Percentiles rank a stretch among this genome's conserved stretches.
Evolutionary conservation across 2,113 vertebrate species (phyloP).

Genomic region (Chloroceryle aenea): DNA sequence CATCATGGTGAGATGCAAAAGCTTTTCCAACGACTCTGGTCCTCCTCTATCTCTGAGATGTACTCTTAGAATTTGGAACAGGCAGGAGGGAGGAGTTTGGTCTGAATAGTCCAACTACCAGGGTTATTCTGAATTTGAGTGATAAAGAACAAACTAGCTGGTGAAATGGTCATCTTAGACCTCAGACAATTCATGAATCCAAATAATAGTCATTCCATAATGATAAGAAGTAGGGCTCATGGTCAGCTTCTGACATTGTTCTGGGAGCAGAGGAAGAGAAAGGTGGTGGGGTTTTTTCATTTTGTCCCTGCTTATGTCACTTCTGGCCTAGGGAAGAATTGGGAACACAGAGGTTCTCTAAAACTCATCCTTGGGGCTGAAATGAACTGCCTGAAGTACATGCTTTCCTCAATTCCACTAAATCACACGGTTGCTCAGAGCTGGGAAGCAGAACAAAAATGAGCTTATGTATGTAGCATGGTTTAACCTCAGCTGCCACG

Average conservation of each 20-base stretch:
- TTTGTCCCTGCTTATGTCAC: not conserved
- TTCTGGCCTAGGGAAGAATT: not conserved
- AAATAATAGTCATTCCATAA: not conserved
- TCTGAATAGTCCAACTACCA: not conserved
- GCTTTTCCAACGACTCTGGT: not conserved
- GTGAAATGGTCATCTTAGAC: not conserved
- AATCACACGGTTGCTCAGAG: not conserved
- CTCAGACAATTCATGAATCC: not conserved
- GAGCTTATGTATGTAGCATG: not conserved
- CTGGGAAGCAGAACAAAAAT: not conserved
- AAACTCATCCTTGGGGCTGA: not conserved
- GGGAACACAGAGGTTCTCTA: not conserved
- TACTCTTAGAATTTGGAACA: not conserved
- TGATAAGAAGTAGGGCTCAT: not conserved
- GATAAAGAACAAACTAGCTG: not conserved
- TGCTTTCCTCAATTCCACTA: not conserved
- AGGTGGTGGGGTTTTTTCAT: fast-evolving
- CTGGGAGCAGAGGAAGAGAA: not conserved
- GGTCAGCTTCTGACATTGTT: not conserved
- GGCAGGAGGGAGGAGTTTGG: fast-evolving
- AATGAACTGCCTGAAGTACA: not conserved
- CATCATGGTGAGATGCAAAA: not conserved
- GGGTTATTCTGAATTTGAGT: not conserved
- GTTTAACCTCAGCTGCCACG: not conserved
- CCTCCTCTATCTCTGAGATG: not conserved